Evolutionary conservation across 2,113 vertebrate genomes (phyloP), one percentile per base, ranked within the genome.

Genomic region (Sorex araneus): DNA sequence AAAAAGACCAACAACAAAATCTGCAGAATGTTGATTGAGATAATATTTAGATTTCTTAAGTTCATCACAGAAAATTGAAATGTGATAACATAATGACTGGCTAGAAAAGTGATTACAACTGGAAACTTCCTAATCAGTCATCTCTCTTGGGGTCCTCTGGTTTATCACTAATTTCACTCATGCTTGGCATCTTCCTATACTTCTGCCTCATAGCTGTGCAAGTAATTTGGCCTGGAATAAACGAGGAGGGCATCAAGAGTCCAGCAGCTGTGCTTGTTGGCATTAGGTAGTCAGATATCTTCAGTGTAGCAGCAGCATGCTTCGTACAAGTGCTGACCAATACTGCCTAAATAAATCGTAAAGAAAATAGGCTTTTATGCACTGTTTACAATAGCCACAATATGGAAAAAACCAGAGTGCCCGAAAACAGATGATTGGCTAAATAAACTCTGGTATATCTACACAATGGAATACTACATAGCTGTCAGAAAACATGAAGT

Each of bases 231-330:
- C 97, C 96, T 90, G 89, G 95, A 96, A 93, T 95, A 97, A 96
- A 87, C 94, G 94, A 95, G 94, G 96, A 97, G 96, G 97, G 94
- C 95, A 97, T 93, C 94, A 97, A 96, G 89, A 97, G 97, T 97
- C 97, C 97, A 97, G 98, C 98, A 98, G 98, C 98, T 99, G 98
- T 97, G 96, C 97, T 97, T 95, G 94, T 96, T 98, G 98, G 98
- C 98, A 98, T 94, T 94, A 93, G 92, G 91, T 96, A 71, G 95
- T 97, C 96, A 97, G 97, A 97, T 97, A 97, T 97, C 96, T 97
- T 96, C 78, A 85, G 73, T 89, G 91, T 94, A 96, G 98, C 97
- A 98, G 97, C 97, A 97, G 97, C 0, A 12, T 93, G 96, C 97
- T 98, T 98, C 98, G 97, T 98, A 96, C 97, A 91, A 94, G 92